phyloP scores from a whole-genome alignment of 2,113 vertebrate genomes.

The Pedetes capensis region DNA sequence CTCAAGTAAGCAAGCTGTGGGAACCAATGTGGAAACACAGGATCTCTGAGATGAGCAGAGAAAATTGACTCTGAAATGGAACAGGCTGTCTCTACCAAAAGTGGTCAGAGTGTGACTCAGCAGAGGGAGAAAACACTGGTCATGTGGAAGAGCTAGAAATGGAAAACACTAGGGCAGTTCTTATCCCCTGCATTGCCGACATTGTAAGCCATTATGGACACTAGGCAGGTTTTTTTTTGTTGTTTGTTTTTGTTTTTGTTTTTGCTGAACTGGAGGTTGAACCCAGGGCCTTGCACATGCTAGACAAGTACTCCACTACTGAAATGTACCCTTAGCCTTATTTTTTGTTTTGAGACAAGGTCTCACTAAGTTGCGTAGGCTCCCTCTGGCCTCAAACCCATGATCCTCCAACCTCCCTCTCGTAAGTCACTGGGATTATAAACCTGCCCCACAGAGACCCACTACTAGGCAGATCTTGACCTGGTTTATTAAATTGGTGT shows the following conservation, averaged over 20 bases:
- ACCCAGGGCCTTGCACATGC: too few species aligned
- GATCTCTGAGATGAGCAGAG: conserved; percentile 39
- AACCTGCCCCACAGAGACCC: too few species aligned
- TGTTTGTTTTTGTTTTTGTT: too few species aligned
- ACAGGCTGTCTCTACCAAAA: conserved; percentile 41
- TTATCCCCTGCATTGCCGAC: background rate
- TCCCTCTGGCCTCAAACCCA: too few species aligned
- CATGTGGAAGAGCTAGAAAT: conserved; percentile 17
- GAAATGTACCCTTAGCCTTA: too few species aligned
- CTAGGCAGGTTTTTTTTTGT: background rate
- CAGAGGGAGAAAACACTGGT: conserved; percentile 19
- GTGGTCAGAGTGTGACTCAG: conserved; percentile 38
- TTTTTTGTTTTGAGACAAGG: too few species aligned
- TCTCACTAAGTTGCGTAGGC: too few species aligned
- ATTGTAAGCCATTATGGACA: background rate
- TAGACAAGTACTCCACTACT: too few species aligned
- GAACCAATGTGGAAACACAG: conserved; percentile 42
- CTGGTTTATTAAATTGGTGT: background rate
- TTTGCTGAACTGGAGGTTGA: too few species aligned
- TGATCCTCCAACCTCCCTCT: too few species aligned
- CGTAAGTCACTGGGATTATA: too few species aligned
- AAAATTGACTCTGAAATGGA: conserved; percentile 47
- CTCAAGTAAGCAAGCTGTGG: conserved; percentile 44
- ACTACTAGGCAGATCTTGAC: background rate
- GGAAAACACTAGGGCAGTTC: conserved; percentile 9